Base-by-base conservation (phyloP, 2,797 vertebrate species). In the Gorsachius magnificus region DNA sequence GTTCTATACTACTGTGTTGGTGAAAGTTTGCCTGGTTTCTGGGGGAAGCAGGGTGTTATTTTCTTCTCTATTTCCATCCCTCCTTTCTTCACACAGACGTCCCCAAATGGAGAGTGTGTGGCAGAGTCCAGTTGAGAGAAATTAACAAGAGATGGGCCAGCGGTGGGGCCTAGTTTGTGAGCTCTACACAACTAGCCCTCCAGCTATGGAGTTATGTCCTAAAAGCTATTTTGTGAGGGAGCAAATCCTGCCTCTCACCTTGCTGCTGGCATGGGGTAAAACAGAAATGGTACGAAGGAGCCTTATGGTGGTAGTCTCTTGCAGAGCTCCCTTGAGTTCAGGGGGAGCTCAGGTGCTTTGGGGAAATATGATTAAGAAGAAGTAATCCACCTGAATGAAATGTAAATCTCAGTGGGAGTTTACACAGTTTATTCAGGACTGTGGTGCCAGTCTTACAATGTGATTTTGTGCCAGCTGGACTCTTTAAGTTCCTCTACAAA, bases 401-500 rank as follows among this genome's bases (percentile, higher is more conserved):
- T 53, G 18, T 28, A 83, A 97, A 93, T 81, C 87, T 89, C 94
- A 74, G 83, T 87, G 31, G 57, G 66, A 89, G 10, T 72, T 85
- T 77, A 82, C 68, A 86, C 51, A 78, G 66, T 84, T 72, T 74
- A 77, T 66, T 83, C 82, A 92, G 77, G 65, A 87, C 53, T 65
- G 20, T 78, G 38, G 18, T 93, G 83, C 81, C 89, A 83, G 51
- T 92, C 97, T 96, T 94, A 89, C 61, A 81, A 94, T 96, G 75
- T 74, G 61, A 82, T 97, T 95, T 96, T 93, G 50, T 81, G 80
- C 92, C 94, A 97, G 75, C 71, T 90, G 92, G 53, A 76, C 48
- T 85, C 82, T 93, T 92, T 41, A 69, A 91, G 82, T 96, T 97
- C 82, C 83, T 94, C 74, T 93, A 78, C 45, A 72, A 26, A 61